phyloP scores from a whole-genome alignment of 2,888 invertebrate species.

The Aricia artaxerxes region DNA sequence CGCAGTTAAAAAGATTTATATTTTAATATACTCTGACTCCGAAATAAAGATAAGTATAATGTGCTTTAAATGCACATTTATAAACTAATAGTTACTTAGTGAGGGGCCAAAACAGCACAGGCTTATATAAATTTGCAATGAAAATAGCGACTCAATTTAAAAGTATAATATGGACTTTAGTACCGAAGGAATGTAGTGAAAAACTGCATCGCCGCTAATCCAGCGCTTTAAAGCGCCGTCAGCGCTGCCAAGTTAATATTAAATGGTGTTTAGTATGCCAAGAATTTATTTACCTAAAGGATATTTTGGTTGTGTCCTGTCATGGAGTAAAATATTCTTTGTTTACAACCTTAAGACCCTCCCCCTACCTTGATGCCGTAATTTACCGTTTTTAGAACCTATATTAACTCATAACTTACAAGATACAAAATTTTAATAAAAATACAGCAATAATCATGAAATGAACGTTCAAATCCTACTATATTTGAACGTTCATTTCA shows the following conservation, averaged over 20 bases:
- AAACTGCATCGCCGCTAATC: constrained; percentile 30
- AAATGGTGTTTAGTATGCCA: constrained; percentile 8
- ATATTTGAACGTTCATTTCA: too few relatives aligned
- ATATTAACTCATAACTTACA: too few relatives aligned
- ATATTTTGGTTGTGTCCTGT: too few relatives aligned
- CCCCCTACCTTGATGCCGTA: too few relatives aligned
- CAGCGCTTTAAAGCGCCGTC: constrained; percentile 18
- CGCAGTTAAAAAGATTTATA: background rate
- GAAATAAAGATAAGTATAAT: background rate
- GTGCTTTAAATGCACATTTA: constrained; percentile 26
- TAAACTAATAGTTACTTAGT: constrained; percentile 20
- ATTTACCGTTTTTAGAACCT: too few relatives aligned
- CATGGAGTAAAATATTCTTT: too few relatives aligned
- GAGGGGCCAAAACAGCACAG: constrained; percentile 20
- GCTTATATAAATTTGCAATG: constrained; percentile 31
- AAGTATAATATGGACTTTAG: constrained; percentile 31
- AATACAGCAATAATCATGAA: too few relatives aligned
- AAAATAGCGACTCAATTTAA: constrained; percentile 28
- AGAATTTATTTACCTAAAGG: background rate
- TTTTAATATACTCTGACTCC: constrained; percentile 8
- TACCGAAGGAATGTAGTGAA: constrained; percentile 18
- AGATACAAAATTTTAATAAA: too few relatives aligned
- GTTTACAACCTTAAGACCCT: too few relatives aligned
- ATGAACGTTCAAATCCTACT: too few relatives aligned
- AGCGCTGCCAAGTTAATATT: constrained; percentile 31